phyloP scores from a whole-genome alignment of 2,888 invertebrate genomes.

The Orthosia cruda region DNA sequence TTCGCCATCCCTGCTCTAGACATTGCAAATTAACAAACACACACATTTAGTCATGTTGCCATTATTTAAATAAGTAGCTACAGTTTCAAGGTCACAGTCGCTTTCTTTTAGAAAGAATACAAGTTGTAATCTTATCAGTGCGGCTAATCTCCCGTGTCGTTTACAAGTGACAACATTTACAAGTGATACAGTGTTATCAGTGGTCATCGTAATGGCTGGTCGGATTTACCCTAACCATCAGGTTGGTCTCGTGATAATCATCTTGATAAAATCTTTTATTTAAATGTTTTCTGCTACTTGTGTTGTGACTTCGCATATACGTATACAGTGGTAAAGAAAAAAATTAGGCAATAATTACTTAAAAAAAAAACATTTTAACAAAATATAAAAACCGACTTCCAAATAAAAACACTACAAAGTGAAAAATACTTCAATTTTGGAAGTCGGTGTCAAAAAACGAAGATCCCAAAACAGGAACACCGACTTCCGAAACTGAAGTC shows the following conservation, averaged over 20 bases:
- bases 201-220: slow-evolving; percentile 30
- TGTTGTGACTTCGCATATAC: no score
- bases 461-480: no score
- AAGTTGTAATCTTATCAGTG: slow-evolving; percentile 19
- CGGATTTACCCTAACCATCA: slow-evolving; percentile 27
- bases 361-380: no score
- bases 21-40: neutral
- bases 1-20: no score
- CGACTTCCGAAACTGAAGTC: no score
- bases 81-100: slow-evolving; percentile 1
- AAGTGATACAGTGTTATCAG: slow-evolving; percentile 18
- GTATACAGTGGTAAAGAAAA: no score
- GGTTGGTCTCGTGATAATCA: slow-evolving; percentile 18
- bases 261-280: neutral
- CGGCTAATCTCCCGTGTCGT: neutral
- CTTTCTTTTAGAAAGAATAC: slow-evolving; percentile 30
- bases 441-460: no score
- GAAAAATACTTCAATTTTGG: no score
- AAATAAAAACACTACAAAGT: no score
- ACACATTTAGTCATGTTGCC: neutral
- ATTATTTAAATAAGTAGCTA: neutral
- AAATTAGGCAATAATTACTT: no score
- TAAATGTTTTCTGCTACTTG: no score
- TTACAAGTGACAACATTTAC: neutral
- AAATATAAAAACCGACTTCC: no score